Percentiles rank a stretch among this genome's conserved stretches.
Conservation (phyloP, 2,797 vertebrate genomes). For the Prunella strophiata region DNA sequence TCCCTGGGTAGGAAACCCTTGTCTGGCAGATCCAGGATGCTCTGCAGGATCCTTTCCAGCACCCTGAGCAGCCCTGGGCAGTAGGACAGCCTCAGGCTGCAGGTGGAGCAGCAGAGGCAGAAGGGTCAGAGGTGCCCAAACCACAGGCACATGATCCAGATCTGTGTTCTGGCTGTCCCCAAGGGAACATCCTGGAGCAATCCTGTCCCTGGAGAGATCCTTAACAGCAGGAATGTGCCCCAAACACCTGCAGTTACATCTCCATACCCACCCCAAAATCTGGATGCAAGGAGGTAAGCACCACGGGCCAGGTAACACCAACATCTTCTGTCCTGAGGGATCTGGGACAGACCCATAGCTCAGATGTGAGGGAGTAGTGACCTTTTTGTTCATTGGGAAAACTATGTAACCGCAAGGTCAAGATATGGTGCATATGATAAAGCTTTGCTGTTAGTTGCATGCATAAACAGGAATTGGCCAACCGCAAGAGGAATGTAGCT, state of each 20-base stretch:
- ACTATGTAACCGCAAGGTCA: too few species aligned
- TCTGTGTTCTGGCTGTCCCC: background rate
- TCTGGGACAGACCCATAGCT: background rate
- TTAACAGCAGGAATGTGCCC: background rate
- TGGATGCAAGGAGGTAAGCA: background rate
- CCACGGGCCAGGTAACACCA: rapidly evolving
- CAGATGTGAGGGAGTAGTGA: too few species aligned
- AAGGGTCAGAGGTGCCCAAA: background rate
- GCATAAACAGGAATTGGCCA: too few species aligned
- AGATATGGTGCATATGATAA: too few species aligned
- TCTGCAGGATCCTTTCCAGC: background rate
- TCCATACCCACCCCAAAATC: background rate
- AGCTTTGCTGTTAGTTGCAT: too few species aligned
- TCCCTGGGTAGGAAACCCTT: background rate
- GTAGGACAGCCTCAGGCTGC: rapidly evolving
- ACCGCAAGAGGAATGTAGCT: too few species aligned
- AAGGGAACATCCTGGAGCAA: background rate
- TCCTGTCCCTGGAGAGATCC: background rate
- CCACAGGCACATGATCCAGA: background rate
- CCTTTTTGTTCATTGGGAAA: too few species aligned
- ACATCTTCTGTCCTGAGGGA: rapidly evolving
- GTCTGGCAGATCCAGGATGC: background rate
- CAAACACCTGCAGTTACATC: background rate
- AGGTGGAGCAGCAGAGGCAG: background rate
- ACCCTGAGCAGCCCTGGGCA: background rate